Evolutionary conservation across 1,140 invertebrate species (phyloP).

Genomic region (Drosophila kepulauana): DNA sequence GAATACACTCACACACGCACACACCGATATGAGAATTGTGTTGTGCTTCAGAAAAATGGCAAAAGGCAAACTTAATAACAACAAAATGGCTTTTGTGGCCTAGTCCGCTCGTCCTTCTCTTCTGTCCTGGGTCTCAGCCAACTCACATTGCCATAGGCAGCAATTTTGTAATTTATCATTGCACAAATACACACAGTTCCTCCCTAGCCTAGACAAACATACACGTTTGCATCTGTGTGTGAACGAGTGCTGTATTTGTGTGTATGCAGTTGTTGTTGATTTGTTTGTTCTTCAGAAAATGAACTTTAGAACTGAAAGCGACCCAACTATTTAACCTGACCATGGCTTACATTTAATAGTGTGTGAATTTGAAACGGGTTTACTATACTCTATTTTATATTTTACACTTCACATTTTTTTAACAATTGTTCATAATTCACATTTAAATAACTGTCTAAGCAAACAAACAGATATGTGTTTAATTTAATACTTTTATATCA

Average conservation of each 20-base stretch:
- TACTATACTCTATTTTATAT: background rate
- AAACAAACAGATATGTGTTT: too few species aligned
- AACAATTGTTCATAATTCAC: background rate
- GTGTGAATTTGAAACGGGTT: conserved; percentile 18
- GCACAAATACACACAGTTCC: conserved; percentile 61
- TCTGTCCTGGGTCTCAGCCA: conserved; percentile 34
- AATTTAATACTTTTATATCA: too few species aligned
- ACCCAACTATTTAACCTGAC: conserved; percentile 70
- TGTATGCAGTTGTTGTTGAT: conserved; percentile 30
- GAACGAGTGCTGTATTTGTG: conserved; percentile 10
- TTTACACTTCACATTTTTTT: background rate
- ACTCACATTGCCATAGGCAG: conserved; percentile 70
- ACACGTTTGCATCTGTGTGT: conserved; percentile 37
- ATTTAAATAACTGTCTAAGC: too few species aligned
- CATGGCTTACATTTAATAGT: conserved; percentile 36
- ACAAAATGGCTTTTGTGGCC: conserved; percentile 80
- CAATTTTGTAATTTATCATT: conserved; percentile 83
- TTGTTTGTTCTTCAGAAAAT: conserved; percentile 69
- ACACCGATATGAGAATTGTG: conserved; percentile 41
- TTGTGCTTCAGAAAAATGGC: conserved; percentile 70
- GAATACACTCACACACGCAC: conserved; percentile 21
- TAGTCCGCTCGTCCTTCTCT: conserved; percentile 2
- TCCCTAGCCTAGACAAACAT: conserved; percentile 24
- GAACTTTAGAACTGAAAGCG: conserved; percentile 66
- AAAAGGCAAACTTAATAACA: conserved; percentile 82